A percentile compares a stretch with the other conserved stretches of the same genome.
phyloP scores from a whole-genome alignment of 92 coral and sea anemone genomes.

The Montipora capitata region DNA sequence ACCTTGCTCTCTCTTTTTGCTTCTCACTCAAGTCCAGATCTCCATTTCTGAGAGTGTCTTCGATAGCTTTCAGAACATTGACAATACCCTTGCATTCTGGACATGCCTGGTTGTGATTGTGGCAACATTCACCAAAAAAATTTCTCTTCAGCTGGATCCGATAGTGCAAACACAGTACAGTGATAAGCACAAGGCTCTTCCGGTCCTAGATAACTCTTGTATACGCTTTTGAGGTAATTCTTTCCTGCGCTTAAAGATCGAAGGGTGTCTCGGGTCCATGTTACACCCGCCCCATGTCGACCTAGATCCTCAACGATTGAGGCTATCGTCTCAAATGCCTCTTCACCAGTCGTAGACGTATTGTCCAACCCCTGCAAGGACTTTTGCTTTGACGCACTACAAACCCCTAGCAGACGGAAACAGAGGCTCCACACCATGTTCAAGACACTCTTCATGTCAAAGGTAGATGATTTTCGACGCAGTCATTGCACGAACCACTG shows the following conservation, averaged over 20 bases:
- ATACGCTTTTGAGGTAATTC: neutral
- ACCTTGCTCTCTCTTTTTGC: constrained; percentile 61
- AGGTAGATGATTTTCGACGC: constrained; percentile 49
- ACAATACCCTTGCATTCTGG: constrained; percentile 41
- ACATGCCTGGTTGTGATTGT: constrained; percentile 41
- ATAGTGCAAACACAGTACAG: constrained; percentile 11
- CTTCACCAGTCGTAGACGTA: constrained; percentile 51
- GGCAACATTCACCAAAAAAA: constrained; percentile 10
- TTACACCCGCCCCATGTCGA: neutral
- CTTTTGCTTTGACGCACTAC: constrained; percentile 70
- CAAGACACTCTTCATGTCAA: constrained; percentile 15
- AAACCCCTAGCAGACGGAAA: constrained; percentile 49
- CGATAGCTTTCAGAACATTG: constrained; percentile 21
- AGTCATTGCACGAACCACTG: constrained; percentile 69
- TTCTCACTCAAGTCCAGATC: constrained; percentile 11
- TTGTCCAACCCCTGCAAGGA: constrained; percentile 74
- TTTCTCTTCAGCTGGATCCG: neutral
- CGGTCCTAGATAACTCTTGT: neutral
- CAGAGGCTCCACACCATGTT: constrained; percentile 8
- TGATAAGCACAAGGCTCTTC: constrained; percentile 1
- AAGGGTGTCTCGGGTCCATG: neutral
- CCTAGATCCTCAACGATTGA: neutral
- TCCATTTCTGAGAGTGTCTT: constrained; percentile 14
- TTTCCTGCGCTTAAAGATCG: neutral
- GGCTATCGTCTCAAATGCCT: constrained; percentile 52